Evolutionary conservation across 2,888 invertebrate genomes (phyloP).

Genomic region (Rhopalosiphum nymphaeae): DNA sequence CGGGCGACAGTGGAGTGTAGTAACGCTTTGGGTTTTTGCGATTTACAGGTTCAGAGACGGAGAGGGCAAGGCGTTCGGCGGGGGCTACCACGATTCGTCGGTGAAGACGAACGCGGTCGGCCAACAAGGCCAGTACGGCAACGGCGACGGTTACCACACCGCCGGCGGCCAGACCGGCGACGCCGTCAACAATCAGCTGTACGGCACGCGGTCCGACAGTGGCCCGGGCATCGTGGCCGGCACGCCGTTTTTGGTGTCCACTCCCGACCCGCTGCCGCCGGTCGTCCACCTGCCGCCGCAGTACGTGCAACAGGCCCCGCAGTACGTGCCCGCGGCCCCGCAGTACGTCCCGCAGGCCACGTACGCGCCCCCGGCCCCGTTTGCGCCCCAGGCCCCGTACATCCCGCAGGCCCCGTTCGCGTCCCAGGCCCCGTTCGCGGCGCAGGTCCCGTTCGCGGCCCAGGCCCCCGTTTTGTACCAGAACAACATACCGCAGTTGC

Average conservation of each 20-base stretch:
- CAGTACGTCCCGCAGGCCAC: slow-evolving; percentile 2
- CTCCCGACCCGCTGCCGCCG: slow-evolving; percentile 58
- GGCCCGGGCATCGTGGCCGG: slow-evolving; percentile 4
- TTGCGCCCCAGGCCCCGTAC: slow-evolving; percentile 52
- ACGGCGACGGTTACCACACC: slow-evolving; percentile 67
- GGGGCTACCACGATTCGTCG: slow-evolving; percentile 68
- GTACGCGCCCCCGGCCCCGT: slow-evolving; percentile 53
- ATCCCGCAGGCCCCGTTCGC: slow-evolving; percentile 4
- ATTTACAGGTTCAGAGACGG: slow-evolving; percentile 67
- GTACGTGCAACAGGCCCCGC: slow-evolving; percentile 44
- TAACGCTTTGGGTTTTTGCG: slow-evolving; percentile 3
- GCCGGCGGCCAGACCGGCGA: slow-evolving; percentile 66
- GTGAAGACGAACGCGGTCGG: slow-evolving; percentile 67
- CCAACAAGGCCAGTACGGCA: slow-evolving; percentile 67
- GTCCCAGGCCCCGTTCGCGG: slow-evolving; percentile 42
- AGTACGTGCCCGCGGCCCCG: slow-evolving; percentile 36
- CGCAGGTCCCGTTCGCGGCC: slow-evolving; percentile 29
- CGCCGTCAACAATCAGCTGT: slow-evolving; percentile 27
- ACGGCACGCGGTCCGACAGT: slow-evolving; percentile 32
- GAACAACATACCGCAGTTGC: slow-evolving; percentile 46
- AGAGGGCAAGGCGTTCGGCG: slow-evolving; percentile 68
- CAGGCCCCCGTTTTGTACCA: slow-evolving; percentile 14
- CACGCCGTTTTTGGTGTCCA: slow-evolving; percentile 30
- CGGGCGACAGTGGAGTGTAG: not conserved
- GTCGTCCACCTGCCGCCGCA: slow-evolving; percentile 66